Base-by-base conservation (phyloP, 2,888 invertebrate species). In the Malthinus seriepunctatus region DNA sequence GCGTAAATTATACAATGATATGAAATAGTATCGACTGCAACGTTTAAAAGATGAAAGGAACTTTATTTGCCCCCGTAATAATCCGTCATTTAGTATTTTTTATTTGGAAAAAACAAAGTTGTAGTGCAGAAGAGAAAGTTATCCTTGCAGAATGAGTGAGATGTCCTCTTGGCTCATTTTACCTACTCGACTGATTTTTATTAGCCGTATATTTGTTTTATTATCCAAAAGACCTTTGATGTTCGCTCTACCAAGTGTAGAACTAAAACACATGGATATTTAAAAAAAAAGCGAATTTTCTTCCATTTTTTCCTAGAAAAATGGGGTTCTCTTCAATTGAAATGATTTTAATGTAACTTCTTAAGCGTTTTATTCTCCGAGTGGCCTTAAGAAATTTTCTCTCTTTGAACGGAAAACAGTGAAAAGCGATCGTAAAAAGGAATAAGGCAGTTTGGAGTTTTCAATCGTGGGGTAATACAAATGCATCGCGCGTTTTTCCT, bases 101-200 rank as follows among this genome's bases (percentile, higher is more conserved):
- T 42, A 42, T 42, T 23, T 42, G 9, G n/a, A 14, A 23, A 42
- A 42, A 15, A 42, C 39, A 42, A 38, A 23, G 5, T 23, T 3
- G 23, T 2, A 23, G 23, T 23, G 5, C 23, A 23, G 3, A 23
- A 23, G 5, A 23, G 23, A 23, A 23, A 23, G 23, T 23, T 23
- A 23, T 23, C 52, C 44, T 52, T 55, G 38, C 42, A 31, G 48
- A 55, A 55, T 55, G 48, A 55, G 39, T 39, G 55, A 50, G 49
- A 55, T 49, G 47, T 55, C 55, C 55, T 35, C 55, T 44, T 23
- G 34, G 48, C 33, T 55, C 44, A 32, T 54, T 48, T 56, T 31
- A 37, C 49, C 35, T 50, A 49, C 50, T 56, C 56, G 42, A 51
- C 50, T 42, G 56, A 56, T 56, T 56, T 34, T 44, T 51, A 51